A percentile compares a stretch with the other conserved stretches of the same genome.
phyloP scores from a whole-genome alignment of 1,140 invertebrate species.

The Pseudomyrmex pallidus region DNA sequence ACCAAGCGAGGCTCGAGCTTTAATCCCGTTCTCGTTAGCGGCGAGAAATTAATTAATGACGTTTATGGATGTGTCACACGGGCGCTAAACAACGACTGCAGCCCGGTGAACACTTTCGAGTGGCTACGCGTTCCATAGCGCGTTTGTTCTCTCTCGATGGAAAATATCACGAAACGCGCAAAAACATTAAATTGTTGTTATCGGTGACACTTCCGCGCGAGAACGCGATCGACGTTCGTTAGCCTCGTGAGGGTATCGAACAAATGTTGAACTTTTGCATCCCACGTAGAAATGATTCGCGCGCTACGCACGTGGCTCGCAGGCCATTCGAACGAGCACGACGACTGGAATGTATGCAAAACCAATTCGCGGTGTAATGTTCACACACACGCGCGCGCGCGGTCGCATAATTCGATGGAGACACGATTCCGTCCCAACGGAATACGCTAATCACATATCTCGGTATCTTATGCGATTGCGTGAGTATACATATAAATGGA shows the following conservation, averaged over 20 bases:
- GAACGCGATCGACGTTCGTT: not conserved
- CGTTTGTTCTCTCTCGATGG: too few relatives aligned
- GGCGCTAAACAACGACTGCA: not conserved
- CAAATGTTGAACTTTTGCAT: slow-evolving; percentile 17
- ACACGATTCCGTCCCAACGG: not conserved
- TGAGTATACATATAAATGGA: not conserved
- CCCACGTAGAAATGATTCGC: not conserved
- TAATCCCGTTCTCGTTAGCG: slow-evolving; percentile 46
- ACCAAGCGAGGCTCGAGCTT: slow-evolving; percentile 6
- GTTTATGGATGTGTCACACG: slow-evolving; percentile 22
- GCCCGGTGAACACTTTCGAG: not conserved
- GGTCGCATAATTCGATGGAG: not conserved
- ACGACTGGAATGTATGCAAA: not conserved
- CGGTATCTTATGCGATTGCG: not conserved
- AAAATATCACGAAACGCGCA: not conserved
- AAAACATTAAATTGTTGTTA: slow-evolving; percentile 14
- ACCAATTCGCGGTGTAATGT: not conserved
- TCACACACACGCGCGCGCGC: not conserved
- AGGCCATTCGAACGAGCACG: not conserved
- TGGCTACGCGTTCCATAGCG: too few relatives aligned
- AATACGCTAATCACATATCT: not conserved
- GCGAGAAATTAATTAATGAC: slow-evolving; percentile 55
- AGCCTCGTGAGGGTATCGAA: not conserved
- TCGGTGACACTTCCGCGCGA: not conserved
- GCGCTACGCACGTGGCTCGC: not conserved